These are phyloP conservation scores for Hyles lineata DNA, from an alignment of 2,888 invertebrate species.

Conservation along the genomic window DNA sequence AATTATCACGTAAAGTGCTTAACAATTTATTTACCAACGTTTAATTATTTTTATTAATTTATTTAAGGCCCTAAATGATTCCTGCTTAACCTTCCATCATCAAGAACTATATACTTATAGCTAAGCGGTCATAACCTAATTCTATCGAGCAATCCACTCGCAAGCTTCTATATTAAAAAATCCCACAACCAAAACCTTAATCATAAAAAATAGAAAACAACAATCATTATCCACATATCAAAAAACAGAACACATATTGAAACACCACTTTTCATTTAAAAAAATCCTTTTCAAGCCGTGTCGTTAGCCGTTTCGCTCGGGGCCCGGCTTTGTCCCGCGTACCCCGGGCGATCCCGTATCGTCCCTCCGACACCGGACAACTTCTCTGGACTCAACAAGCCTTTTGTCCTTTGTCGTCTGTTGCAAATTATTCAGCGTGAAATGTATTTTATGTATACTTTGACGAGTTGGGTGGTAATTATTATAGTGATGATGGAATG, in stretches of 20 bases:
- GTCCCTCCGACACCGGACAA: neutral
- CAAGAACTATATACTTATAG: too few relatives aligned
- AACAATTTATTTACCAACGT: too few relatives aligned
- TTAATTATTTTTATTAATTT: too few relatives aligned
- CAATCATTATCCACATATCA: slow-evolving; percentile 3
- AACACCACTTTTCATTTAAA: slow-evolving; percentile 10
- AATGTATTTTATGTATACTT: neutral
- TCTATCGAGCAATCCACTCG: too few relatives aligned
- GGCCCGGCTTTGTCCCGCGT: slow-evolving; percentile 12
- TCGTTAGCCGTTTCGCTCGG: neutral
- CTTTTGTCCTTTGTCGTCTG: slow-evolving; percentile 21
- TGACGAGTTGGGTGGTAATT: neutral
- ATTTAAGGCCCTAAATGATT: too few relatives aligned
- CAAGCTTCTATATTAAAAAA: too few relatives aligned
- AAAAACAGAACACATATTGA: slow-evolving; percentile 1
- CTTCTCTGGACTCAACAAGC: slow-evolving; percentile 18
- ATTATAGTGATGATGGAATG: neutral
- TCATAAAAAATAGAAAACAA: neutral
- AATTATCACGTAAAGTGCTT: too few relatives aligned
- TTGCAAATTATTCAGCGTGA: slow-evolving; percentile 29
- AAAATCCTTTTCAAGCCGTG: neutral
- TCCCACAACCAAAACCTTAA: neutral
- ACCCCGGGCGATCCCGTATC: neutral
- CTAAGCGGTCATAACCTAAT: too few relatives aligned
- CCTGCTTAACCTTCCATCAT: too few relatives aligned